phyloP scores from a whole-genome alignment of 2,888 invertebrate species.

The Cheilosia vulpina region DNA sequence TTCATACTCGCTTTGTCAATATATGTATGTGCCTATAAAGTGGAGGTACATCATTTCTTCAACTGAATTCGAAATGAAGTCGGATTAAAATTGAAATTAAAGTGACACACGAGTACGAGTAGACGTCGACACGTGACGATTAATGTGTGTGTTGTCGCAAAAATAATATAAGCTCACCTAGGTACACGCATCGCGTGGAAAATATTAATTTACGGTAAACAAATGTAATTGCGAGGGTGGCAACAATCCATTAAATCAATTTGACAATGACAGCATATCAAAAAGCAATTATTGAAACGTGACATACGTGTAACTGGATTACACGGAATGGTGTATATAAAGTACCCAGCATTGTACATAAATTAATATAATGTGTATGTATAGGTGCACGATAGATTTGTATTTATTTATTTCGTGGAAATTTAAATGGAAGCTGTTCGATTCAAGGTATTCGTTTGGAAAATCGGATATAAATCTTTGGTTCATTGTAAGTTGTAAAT shows the following conservation, averaged over 20 bases:
- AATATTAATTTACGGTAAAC: conserved; percentile 15
- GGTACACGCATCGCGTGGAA: background rate
- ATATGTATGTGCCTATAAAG: background rate
- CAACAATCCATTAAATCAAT: conserved; percentile 47
- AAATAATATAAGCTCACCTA: background rate
- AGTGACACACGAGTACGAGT: conserved; percentile 3
- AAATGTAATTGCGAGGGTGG: conserved; percentile 21
- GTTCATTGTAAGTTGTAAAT: no score
- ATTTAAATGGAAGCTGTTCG: background rate
- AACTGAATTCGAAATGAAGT: conserved; percentile 11
- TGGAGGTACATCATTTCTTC: background rate
- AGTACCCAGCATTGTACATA: background rate
- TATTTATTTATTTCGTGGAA: conserved; percentile 10
- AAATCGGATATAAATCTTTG: no score
- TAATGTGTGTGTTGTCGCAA: conserved; percentile 1
- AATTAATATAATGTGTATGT: background rate
- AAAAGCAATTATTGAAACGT: conserved; percentile 50
- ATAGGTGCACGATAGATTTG: no score
- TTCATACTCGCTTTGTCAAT: background rate
- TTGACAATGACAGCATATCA: conserved; percentile 44
- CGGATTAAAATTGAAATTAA: conserved; percentile 24
- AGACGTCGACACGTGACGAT: conserved; percentile 10
- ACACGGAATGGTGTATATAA: background rate
- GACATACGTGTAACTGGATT: conserved; percentile 14
- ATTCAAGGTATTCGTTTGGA: no score